A percentile compares a stretch with the other conserved stretches of the same genome.
Evolutionary conservation across 2,888 invertebrate genomes (phyloP).

Genomic region (Catocala nupta): DNA sequence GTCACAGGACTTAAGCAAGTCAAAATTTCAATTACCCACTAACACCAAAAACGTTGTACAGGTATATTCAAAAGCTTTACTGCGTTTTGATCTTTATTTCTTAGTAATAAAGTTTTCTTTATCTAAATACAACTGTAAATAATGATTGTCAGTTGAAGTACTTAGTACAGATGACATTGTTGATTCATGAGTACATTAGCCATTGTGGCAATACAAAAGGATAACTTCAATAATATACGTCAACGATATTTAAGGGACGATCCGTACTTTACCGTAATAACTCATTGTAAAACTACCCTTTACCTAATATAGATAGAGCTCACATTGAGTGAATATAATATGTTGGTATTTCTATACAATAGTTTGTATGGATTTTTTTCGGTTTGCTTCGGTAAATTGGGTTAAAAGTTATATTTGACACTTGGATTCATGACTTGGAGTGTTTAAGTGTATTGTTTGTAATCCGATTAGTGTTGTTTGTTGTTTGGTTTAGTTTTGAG

Average conservation of each 20-base stretch:
- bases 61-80: constrained; percentile 10
- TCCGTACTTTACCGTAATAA: constrained; percentile 12
- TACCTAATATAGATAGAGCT: constrained; percentile 24
- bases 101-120: background rate
- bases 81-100: constrained; percentile 30
- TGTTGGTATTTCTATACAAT: constrained; percentile 34
- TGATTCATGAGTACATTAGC: constrained; percentile 85
- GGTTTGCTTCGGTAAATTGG: constrained; percentile 73
- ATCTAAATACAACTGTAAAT: constrained; percentile 12
- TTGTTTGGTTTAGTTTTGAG: constrained; percentile 62
- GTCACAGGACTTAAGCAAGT: constrained; percentile 84
- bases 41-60: constrained; percentile 38
- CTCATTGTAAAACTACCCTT: constrained; percentile 44
- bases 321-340: background rate
- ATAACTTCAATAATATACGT: constrained; percentile 72
- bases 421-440: constrained; percentile 57
- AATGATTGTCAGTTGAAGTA: constrained; percentile 60
- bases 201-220: constrained; percentile 75
- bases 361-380: constrained; percentile 52
- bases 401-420: constrained; percentile 77
- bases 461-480: constrained; percentile 75
- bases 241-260: constrained; percentile 66
- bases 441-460: constrained; percentile 74
- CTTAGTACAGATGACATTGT: constrained; percentile 83
- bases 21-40: constrained; percentile 83